Evolutionary conservation across 1,140 invertebrate species (phyloP).

Genomic region (Theocolax elegans): DNA sequence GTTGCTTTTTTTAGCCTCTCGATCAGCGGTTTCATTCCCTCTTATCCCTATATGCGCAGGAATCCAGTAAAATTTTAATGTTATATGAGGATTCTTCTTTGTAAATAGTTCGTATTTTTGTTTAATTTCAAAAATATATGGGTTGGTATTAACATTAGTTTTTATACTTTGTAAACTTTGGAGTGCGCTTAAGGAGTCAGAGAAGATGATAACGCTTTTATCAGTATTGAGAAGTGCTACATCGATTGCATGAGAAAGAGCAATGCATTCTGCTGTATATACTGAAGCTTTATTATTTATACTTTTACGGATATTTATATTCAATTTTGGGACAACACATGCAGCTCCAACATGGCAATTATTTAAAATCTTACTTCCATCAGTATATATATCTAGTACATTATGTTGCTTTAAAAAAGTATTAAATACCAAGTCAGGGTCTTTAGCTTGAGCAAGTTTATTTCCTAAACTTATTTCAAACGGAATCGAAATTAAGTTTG

Average conservation of each 20-base stretch:
- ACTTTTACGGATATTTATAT: neutral
- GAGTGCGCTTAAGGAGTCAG: neutral
- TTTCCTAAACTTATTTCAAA: neutral
- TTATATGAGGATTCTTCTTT: neutral
- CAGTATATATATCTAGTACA: neutral
- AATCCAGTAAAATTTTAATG: neutral
- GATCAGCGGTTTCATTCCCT: neutral
- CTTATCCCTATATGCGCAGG: neutral
- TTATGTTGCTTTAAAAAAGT: neutral
- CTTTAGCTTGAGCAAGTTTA: neutral
- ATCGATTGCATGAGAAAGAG: neutral
- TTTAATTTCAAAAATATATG: neutral
- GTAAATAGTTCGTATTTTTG: neutral
- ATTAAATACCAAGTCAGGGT: neutral
- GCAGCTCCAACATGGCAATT: neutral
- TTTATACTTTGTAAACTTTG: neutral
- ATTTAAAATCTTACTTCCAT: neutral
- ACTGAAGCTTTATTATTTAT: neutral
- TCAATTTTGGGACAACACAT: neutral
- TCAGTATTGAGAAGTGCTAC: neutral
- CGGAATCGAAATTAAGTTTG: neutral
- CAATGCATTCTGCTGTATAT: neutral
- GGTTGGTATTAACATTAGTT: no score
- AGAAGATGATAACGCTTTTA: neutral
- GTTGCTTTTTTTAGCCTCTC: neutral